Conservation (phyloP, 2,113 vertebrate species). For the Jacana jacana region DNA sequence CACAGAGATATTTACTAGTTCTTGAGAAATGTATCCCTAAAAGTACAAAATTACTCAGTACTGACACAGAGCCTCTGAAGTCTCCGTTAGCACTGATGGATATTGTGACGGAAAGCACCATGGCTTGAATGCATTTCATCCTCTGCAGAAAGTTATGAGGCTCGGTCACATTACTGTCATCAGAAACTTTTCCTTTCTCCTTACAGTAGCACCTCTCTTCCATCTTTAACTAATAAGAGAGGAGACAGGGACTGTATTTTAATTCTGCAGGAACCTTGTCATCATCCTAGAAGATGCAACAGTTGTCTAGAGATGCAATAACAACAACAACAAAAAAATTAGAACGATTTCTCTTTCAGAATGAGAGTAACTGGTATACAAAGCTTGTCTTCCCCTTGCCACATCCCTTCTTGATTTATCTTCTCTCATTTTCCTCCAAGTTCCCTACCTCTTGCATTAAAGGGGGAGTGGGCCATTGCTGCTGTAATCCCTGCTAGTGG, state of each 20-base stretch:
- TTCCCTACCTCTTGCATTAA: neutral
- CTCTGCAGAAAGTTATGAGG: neutral
- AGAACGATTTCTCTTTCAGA: neutral
- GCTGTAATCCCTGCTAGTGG: neutral
- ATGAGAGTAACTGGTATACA: neutral
- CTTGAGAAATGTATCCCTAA: slow-evolving; percentile 15
- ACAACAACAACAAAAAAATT: neutral
- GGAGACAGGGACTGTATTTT: neutral
- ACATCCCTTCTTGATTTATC: neutral
- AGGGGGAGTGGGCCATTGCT: neutral
- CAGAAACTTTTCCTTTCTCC: neutral
- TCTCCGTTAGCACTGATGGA: neutral
- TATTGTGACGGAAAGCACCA: neutral
- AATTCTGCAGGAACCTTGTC: neutral
- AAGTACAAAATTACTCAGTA: neutral
- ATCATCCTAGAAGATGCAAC: neutral
- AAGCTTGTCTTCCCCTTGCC: neutral
- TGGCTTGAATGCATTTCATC: neutral
- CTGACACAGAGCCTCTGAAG: slow-evolving; percentile 11
- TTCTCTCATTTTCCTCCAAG: neutral
- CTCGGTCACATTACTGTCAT: neutral
- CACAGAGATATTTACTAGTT: neutral
- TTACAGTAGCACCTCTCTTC: neutral
- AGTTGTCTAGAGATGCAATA: slow-evolving; percentile 23
- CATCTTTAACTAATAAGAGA: neutral